Percentiles rank a stretch among this genome's conserved stretches.
Conservation (phyloP, 2,888 invertebrate genomes). For the Drosophila siamana region DNA sequence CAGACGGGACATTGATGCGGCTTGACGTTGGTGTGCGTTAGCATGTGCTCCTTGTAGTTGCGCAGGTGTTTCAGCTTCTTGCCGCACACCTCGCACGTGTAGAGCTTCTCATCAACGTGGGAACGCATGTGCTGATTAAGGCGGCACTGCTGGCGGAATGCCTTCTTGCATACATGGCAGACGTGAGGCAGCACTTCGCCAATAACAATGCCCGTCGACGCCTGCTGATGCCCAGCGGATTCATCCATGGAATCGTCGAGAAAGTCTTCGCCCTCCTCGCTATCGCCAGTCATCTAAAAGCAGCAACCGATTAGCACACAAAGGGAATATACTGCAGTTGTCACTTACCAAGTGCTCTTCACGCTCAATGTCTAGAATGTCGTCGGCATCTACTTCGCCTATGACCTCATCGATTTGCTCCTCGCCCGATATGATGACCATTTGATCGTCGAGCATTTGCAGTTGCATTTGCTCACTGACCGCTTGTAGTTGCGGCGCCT, state of each 20-base stretch:
- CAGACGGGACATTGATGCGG: conserved; percentile 67
- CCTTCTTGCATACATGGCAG: conserved; percentile 58
- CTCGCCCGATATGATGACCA: conserved; percentile 56
- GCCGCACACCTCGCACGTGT: conserved; percentile 83
- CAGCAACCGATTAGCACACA: not conserved
- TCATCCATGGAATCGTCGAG: conserved; percentile 35
- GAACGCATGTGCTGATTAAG: conserved; percentile 83
- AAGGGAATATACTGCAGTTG: not conserved
- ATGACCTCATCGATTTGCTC: conserved; percentile 57
- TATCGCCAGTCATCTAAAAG: conserved; percentile 40
- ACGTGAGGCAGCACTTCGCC: conserved; percentile 51
- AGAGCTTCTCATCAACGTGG: conserved; percentile 84
- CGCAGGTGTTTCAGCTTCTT: conserved; percentile 84
- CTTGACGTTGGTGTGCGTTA: conserved; percentile 80
- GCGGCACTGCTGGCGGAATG: conserved; percentile 68
- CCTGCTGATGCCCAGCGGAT: not conserved
- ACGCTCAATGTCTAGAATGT: conserved; percentile 53
- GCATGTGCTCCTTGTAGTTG: conserved; percentile 85
- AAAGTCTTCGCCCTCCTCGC: conserved; percentile 48
- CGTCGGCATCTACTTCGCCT: conserved; percentile 54
- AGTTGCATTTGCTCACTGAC: conserved; percentile 45
- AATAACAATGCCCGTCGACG: not conserved
- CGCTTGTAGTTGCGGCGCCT: conserved; percentile 26
- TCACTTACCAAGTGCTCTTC: conserved; percentile 61
- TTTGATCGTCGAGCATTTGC: conserved; percentile 56